phyloP scores from a whole-genome alignment of 2,797 vertebrate species.

The Linurgus olivaceus region DNA sequence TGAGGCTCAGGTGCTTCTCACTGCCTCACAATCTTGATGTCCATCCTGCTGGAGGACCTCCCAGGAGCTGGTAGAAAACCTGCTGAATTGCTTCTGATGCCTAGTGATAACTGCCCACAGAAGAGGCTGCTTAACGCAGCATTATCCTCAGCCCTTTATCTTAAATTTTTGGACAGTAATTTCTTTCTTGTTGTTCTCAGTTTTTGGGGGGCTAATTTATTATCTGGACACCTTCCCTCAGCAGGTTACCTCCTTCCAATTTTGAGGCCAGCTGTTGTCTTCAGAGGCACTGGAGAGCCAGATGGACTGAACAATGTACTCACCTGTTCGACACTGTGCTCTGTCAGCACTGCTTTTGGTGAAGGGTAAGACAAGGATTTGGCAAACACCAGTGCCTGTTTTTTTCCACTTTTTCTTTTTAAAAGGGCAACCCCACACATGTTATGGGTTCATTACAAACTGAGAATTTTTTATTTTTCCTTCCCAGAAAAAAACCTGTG shows the following conservation, averaged over 20 bases:
- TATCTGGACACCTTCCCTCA: not conserved
- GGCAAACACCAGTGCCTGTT: fast-evolving
- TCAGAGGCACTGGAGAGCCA: not conserved
- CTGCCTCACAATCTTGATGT: not conserved
- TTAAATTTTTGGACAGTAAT: not conserved
- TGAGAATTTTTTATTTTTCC: not conserved
- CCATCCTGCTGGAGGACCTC: not conserved
- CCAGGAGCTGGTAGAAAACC: not conserved
- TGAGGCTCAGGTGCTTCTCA: not conserved
- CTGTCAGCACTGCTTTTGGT: not conserved
- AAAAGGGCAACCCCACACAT: not conserved
- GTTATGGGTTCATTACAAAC: not conserved
- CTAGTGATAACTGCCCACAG: not conserved
- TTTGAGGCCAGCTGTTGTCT: conserved; percentile 7
- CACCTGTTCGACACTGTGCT: fast-evolving
- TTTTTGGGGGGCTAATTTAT: not conserved
- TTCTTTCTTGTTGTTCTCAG: not conserved
- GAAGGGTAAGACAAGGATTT: not conserved
- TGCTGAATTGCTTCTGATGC: not conserved
- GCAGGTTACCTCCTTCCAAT: not conserved
- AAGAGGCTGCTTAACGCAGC: not conserved
- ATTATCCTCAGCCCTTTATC: not conserved
- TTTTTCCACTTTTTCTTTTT: not conserved
- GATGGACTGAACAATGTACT: not conserved
- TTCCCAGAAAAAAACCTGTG: not conserved